Evolutionary conservation across 2,797 vertebrate species (phyloP).

Genomic region (Discoglossus pictus): DNA sequence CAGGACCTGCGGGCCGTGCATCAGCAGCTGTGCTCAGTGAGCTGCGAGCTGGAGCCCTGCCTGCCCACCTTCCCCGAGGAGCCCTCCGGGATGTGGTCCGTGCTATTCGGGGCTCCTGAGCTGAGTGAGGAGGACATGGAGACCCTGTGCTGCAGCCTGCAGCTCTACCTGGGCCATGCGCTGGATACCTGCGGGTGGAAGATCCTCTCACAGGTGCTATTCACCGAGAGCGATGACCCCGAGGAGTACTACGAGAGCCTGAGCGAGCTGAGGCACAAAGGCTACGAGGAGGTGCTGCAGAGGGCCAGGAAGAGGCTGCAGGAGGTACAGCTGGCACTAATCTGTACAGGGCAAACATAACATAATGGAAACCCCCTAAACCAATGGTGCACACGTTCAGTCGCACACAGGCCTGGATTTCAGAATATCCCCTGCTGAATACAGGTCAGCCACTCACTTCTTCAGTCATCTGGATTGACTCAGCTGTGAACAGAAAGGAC

Average conservation of each 20-base stretch:
- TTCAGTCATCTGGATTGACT: too few species aligned
- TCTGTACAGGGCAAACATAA: too few species aligned
- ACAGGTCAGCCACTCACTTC: too few species aligned
- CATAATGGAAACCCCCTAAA: too few species aligned
- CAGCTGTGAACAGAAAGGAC: too few species aligned
- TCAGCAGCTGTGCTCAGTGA: constrained; percentile 89
- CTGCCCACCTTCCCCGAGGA: constrained; percentile 89
- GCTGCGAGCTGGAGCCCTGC: constrained; percentile 88
- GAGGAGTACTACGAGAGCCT: constrained; percentile 97
- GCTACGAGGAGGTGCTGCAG: constrained; percentile 89
- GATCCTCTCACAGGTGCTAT: constrained; percentile 93
- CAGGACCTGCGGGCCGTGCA: constrained; percentile 87
- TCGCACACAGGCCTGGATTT: too few species aligned
- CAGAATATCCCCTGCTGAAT: too few species aligned
- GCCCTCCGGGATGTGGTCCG: constrained; percentile 88
- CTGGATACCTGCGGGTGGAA: constrained; percentile 97
- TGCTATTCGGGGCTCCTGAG: constrained; percentile 81
- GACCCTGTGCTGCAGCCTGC: constrained; percentile 84
- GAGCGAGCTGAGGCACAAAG: constrained; percentile 89
- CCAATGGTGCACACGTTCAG: too few species aligned
- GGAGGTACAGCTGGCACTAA: too few species aligned
- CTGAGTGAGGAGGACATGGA: constrained; percentile 78
- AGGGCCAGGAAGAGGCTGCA: constrained; percentile 83
- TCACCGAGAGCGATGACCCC: constrained; percentile 86
- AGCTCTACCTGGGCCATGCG: constrained; percentile 91